Percentiles rank a stretch among this genome's conserved stretches.
Conservation (phyloP, 2,888 invertebrate species). For the Coenonympha arcania region DNA sequence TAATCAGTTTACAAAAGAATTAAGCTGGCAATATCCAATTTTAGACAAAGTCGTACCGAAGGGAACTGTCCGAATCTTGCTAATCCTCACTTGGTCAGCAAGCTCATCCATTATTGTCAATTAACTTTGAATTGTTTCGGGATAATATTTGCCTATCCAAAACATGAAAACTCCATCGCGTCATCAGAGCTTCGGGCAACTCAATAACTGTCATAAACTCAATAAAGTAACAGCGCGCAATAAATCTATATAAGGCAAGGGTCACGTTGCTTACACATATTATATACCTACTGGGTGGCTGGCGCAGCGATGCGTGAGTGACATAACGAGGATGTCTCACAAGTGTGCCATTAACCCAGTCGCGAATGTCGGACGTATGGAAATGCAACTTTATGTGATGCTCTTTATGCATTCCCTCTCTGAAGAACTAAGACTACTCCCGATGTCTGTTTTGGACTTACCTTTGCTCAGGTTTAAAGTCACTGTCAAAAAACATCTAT, state of each 20-base stretch:
- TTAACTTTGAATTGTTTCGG: not conserved
- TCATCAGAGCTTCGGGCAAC: conserved; percentile 17
- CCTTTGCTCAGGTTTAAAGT: too few species aligned
- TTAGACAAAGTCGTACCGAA: too few species aligned
- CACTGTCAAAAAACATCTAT: too few species aligned
- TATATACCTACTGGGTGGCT: too few species aligned
- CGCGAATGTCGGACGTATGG: conserved; percentile 26
- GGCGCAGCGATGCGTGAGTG: conserved; percentile 22
- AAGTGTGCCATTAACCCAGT: conserved; percentile 48
- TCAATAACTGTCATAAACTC: conserved; percentile 20
- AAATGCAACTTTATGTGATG: conserved; percentile 4
- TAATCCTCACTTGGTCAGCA: too few species aligned
- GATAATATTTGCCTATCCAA: conserved; percentile 9
- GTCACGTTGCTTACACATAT: conserved; percentile 32
- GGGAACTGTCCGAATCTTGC: too few species aligned
- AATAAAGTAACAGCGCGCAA: conserved; percentile 26
- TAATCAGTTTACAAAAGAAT: too few species aligned
- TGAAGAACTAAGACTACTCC: not conserved
- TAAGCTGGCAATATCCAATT: too few species aligned
- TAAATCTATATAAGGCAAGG: conserved; percentile 47
- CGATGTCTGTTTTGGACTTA: too few species aligned
- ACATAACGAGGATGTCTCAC: conserved; percentile 43
- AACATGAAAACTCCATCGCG: conserved; percentile 10
- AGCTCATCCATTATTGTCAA: too few species aligned
- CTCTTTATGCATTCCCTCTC: not conserved